These are phyloP conservation scores for Melanocharis versteri DNA, from an alignment of 2,113 vertebrate species.

Conservation along the genomic window DNA sequence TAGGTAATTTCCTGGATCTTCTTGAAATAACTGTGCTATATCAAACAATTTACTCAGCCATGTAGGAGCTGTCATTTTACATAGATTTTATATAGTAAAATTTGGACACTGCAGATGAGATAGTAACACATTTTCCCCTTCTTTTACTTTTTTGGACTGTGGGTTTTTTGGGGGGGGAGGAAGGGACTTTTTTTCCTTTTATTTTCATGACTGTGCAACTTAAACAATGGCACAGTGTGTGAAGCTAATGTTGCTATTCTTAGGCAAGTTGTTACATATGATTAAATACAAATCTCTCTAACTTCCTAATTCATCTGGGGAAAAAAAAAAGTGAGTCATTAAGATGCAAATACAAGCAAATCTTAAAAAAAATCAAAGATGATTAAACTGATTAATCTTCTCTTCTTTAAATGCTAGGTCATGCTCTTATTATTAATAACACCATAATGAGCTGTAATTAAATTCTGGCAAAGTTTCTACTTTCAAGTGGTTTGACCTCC, in stretches of 20 bases:
- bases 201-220: background rate
- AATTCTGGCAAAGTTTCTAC: background rate
- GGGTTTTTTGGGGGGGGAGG: accelerated
- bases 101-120: background rate
- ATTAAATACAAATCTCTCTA: background rate
- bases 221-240: background rate
- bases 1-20: background rate
- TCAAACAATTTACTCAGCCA: background rate
- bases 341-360: background rate
- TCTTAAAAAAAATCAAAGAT: background rate
- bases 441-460: conserved; percentile 1
- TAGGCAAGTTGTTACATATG: background rate
- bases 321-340: background rate
- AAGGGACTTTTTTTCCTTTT: accelerated
- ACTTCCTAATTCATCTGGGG: background rate
- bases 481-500: background rate
- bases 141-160: accelerated
- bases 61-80: background rate
- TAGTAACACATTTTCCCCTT: background rate
- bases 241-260: background rate
- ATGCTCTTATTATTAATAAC: background rate
- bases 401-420: background rate
- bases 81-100: background rate
- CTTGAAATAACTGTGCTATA: background rate
- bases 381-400: background rate